Base-by-base conservation (phyloP, 2,888 invertebrate species). In the Synanthedon formicaeformis region DNA sequence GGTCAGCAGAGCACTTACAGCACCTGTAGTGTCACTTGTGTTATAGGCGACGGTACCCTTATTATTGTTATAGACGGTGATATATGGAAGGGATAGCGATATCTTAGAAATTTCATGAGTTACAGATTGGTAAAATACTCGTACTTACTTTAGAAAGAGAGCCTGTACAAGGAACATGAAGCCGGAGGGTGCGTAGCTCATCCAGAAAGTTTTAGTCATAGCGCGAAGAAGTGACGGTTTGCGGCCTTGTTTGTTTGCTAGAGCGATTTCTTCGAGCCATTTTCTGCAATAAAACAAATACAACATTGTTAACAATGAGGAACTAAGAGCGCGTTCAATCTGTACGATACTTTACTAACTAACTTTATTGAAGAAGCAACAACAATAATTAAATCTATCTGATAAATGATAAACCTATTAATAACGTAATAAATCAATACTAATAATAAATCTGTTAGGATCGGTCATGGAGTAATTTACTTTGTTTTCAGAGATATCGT, bases 141-240 rank as follows among this genome's bases (percentile, higher is more conserved):
- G 2, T 16, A 64, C 81, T 83, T 67, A 85, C 88, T 85, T 88
- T 58, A 86, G 84, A 53, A 90, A 56, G 27, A 88, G 76, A 45
- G 90, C 78, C 69, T 90, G 89, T 68, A 90, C 84, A n/a, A 91
- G 67, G 57, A 90, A 87, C 73, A 92, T 87, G 56, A 92, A 62
- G 52, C 91, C 87, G 68, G 92, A 93, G 60, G 92, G 79, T 53
- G 91, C 81, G 64, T 91, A 92, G 64, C 92, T 91, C 64, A 90
- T 88, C 89, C 91, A 91, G 75, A 93, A 93, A 34, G 92, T 90
- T 57, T 89, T 88, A 55, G 91, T 84, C 68, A 93, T 86, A 11
- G 91, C 92, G 57, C 89, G 90, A 34, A 91, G 83, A 11, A 93
- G 82, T 23, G 90, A 90, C 4, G 93, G 92, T 61, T 89, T 89